These are phyloP conservation scores for Ruditapes philippinarum DNA, from an alignment of 1,140 invertebrate species.

Conservation along the genomic window DNA sequence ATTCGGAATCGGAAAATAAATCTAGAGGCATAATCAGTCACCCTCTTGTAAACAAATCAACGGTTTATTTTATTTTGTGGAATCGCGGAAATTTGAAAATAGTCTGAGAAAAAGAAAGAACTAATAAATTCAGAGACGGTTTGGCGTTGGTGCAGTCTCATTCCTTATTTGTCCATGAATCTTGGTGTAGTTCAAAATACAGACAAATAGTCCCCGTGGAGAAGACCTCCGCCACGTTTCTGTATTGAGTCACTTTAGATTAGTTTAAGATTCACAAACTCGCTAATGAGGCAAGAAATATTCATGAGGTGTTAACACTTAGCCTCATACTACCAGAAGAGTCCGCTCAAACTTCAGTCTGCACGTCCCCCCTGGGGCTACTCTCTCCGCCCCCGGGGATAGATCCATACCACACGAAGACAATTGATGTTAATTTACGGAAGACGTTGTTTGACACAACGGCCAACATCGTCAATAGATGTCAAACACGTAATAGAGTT, in stretches of 20 bases:
- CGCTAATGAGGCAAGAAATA: constrained; percentile 60
- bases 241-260: constrained; percentile 58
- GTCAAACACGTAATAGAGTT: constrained; percentile 59
- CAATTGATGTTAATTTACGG: constrained; percentile 64
- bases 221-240: constrained; percentile 42
- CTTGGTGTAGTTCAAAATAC: constrained; percentile 17
- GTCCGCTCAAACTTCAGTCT: constrained; percentile 18
- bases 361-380: not conserved
- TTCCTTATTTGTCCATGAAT: constrained; percentile 8
- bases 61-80: no score
- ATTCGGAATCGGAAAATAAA: no score
- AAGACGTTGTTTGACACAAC: constrained; percentile 56
- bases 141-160: not conserved
- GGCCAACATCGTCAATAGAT: constrained; percentile 38
- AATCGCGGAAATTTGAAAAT: no score
- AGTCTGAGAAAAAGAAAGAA: no score
- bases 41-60: no score
- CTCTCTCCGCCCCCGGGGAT: not conserved
- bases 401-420: constrained; percentile 54
- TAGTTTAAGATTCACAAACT: constrained; percentile 58
- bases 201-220: constrained; percentile 28
- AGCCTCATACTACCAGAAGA: constrained; percentile 12
- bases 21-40: no score
- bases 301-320: constrained; percentile 58
- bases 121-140: not conserved